Conservation (phyloP, 2,888 invertebrate genomes). For the Ennomos quercinarius region DNA sequence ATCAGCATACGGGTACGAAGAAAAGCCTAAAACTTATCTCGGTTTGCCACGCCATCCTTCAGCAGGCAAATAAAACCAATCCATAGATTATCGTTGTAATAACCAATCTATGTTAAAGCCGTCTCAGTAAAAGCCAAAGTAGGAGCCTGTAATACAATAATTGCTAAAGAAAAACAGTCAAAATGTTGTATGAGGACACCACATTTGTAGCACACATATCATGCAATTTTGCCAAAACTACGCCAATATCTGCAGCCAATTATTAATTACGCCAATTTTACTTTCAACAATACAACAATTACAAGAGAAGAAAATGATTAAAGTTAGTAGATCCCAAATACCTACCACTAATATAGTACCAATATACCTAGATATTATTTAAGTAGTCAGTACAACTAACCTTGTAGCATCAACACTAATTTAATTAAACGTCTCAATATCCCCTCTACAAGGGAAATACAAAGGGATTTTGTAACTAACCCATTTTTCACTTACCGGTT, state of each 20-base stretch:
- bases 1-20: conserved; percentile 28
- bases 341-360: neutral
- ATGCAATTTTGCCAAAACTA: conserved; percentile 37
- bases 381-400: too few species aligned
- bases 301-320: neutral
- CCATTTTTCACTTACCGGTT: conserved; percentile 21
- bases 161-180: conserved; percentile 32
- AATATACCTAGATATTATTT: neutral
- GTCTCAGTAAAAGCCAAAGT: conserved; percentile 35
- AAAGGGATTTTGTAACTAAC: too few species aligned
- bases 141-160: conserved; percentile 36
- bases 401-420: conserved; percentile 3
- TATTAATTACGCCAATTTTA: conserved; percentile 23
- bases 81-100: conserved; percentile 24
- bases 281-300: conserved; percentile 6
- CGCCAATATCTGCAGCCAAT: conserved; percentile 37
- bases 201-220: conserved; percentile 28
- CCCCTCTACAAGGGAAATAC: too few species aligned
- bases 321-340: conserved; percentile 4
- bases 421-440: neutral
- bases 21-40: conserved; percentile 40
- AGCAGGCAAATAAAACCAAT: conserved; percentile 26
- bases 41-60: conserved; percentile 25
- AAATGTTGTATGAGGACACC: conserved; percentile 37
- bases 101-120: conserved; percentile 29